Percentiles rank a stretch among this genome's conserved stretches.
Evolutionary conservation across 2,888 invertebrate genomes (phyloP).

Genomic region (Tholera decimalis): DNA sequence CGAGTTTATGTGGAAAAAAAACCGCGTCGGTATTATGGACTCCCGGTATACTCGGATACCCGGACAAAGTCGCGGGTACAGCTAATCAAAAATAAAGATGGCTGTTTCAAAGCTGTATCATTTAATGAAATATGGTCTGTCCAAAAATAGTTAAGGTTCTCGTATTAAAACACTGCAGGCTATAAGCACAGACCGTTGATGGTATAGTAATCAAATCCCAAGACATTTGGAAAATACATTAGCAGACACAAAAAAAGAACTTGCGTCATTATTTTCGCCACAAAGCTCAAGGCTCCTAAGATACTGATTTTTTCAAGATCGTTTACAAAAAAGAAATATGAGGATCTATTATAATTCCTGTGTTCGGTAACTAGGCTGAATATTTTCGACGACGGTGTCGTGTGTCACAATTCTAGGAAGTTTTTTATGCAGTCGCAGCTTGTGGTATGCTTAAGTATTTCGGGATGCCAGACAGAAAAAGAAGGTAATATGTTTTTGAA

Average conservation of each 20-base stretch:
- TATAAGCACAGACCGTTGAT: neutral
- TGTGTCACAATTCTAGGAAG: slow-evolving; percentile 53
- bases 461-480: slow-evolving; percentile 52
- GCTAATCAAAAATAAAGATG: too few relatives aligned
- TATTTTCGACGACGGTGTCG: slow-evolving; percentile 42
- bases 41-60: too few relatives aligned
- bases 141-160: neutral
- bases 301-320: slow-evolving; percentile 2
- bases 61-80: too few relatives aligned
- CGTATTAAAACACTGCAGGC: too few relatives aligned
- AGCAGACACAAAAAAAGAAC: slow-evolving; percentile 6
- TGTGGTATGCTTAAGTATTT: slow-evolving; percentile 49
- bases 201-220: slow-evolving; percentile 20
- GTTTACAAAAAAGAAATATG: slow-evolving; percentile 10
- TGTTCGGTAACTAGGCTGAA: slow-evolving; percentile 21
- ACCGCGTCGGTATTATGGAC: too few relatives aligned
- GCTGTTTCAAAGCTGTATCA: too few relatives aligned
- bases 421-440: slow-evolving; percentile 32
- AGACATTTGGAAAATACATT: slow-evolving; percentile 32
- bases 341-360: too few relatives aligned
- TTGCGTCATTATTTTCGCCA: slow-evolving; percentile 40
- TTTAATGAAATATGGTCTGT: neutral
- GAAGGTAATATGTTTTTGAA: slow-evolving; percentile 8
- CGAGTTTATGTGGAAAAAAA: too few relatives aligned
- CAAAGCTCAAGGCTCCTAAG: slow-evolving; percentile 19